These are phyloP conservation scores for Sebastes minor DNA, from an alignment of 2,797 vertebrate genomes.

Conservation along the genomic window DNA sequence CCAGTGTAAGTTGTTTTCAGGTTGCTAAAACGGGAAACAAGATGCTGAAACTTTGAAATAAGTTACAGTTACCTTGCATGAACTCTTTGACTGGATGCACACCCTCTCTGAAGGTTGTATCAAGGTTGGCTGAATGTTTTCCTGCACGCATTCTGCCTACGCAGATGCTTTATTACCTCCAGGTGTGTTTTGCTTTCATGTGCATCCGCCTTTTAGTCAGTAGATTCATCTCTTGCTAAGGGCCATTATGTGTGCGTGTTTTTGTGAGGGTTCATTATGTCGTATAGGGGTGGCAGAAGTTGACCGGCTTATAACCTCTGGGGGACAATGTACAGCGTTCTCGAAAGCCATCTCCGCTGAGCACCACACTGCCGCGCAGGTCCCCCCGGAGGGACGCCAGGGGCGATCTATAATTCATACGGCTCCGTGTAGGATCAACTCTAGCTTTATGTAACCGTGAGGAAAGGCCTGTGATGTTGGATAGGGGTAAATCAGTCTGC, in stretches of 20 bases:
- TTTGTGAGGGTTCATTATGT: slow-evolving; percentile 38
- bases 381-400: slow-evolving; percentile 7
- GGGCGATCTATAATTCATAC: slow-evolving; percentile 60
- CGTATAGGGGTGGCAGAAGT: slow-evolving; percentile 33
- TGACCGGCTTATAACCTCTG: slow-evolving; percentile 36
- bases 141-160: neutral
- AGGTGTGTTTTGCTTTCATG: slow-evolving; percentile 59
- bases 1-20: slow-evolving; percentile 55
- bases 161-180: slow-evolving; percentile 46
- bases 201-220: slow-evolving; percentile 7
- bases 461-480: slow-evolving; percentile 25
- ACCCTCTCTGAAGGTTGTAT: slow-evolving; percentile 8
- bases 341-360: neutral
- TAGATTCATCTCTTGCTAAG: slow-evolving; percentile 24
- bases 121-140: slow-evolving; percentile 23
- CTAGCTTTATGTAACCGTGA: slow-evolving; percentile 50
- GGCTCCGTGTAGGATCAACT: slow-evolving; percentile 32
- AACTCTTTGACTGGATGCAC: neutral
- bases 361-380: neutral
- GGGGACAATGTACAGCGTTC: neutral
- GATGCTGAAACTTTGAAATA: neutral
- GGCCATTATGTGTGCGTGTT: slow-evolving; percentile 6
- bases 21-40: slow-evolving; percentile 1
- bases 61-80: neutral
- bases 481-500: slow-evolving; percentile 7